Conservation (phyloP, 2,113 vertebrate genomes). For the Globicephala melas region DNA sequence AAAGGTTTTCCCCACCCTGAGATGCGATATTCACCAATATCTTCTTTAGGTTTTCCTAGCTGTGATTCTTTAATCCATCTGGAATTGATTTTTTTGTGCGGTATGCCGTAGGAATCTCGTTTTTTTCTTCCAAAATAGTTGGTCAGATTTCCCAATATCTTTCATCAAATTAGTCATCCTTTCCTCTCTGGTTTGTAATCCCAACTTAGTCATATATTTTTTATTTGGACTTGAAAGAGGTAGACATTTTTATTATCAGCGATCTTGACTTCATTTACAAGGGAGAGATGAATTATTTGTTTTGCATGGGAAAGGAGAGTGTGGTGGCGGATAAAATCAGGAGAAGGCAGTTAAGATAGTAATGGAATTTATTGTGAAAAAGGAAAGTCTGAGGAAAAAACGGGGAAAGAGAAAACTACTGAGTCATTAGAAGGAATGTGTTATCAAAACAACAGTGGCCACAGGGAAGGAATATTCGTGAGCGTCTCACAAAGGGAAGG, state of each 20-base stretch:
- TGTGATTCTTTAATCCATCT: conserved; percentile 20
- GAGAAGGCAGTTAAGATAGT: neutral
- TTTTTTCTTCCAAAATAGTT: conserved; percentile 49
- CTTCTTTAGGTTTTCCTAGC: conserved; percentile 10
- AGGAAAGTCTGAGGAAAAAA: conserved; percentile 66
- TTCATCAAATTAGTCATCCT: conserved; percentile 70
- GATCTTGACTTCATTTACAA: conserved; percentile 56
- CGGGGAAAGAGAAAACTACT: conserved; percentile 55
- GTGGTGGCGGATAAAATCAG: neutral
- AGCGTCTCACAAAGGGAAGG: neutral
- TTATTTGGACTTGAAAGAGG: conserved; percentile 66
- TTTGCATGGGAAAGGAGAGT: conserved; percentile 50
- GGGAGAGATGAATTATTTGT: conserved; percentile 38
- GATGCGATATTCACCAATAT: neutral
- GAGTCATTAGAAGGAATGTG: conserved; percentile 52
- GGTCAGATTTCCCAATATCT: conserved; percentile 64
- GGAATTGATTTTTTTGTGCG: conserved; percentile 47
- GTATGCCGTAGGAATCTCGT: conserved; percentile 52
- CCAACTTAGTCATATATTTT: conserved; percentile 58
- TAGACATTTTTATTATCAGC: conserved; percentile 61
- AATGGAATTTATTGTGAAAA: conserved; percentile 72
- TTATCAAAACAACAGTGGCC: neutral
- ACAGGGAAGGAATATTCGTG: neutral
- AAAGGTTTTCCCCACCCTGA: neutral
- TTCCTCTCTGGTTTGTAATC: conserved; percentile 58